phyloP scores from a whole-genome alignment of 2,113 vertebrate species.

The Delphinapterus leucas region DNA sequence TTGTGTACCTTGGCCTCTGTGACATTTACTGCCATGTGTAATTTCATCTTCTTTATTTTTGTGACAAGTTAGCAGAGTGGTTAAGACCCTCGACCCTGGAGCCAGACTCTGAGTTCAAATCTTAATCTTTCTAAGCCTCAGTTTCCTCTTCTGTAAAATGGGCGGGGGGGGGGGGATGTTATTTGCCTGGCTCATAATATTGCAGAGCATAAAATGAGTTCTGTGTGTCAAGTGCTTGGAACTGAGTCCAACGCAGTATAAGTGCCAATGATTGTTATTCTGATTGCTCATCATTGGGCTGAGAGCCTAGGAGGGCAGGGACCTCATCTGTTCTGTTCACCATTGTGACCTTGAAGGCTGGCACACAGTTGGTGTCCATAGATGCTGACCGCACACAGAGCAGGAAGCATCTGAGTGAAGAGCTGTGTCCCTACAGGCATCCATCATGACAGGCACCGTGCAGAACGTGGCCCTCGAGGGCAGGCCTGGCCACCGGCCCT shows the following conservation, averaged over 20 bases:
- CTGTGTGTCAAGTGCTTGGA: background rate
- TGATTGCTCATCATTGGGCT: background rate
- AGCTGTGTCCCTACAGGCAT: conserved; percentile 84
- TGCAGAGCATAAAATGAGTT: background rate
- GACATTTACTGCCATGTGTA: background rate
- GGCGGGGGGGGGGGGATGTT: background rate
- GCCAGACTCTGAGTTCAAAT: background rate
- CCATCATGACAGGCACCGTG: conserved; percentile 94
- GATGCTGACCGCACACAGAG: background rate
- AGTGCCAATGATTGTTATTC: background rate
- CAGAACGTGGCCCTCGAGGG: conserved; percentile 90
- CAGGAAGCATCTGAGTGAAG: background rate
- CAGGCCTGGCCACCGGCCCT: conserved; percentile 81
- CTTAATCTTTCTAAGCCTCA: background rate
- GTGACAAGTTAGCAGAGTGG: background rate
- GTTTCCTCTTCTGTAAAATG: background rate
- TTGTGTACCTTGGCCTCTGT: background rate
- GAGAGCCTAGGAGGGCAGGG: background rate
- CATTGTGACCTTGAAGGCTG: background rate
- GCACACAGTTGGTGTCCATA: background rate
- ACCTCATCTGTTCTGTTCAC: background rate
- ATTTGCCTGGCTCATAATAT: background rate
- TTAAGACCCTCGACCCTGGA: background rate
- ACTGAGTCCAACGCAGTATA: background rate
- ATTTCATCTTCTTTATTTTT: background rate